phyloP scores from a whole-genome alignment of 23 tunicate species.

The Halocynthia roretzi region DNA sequence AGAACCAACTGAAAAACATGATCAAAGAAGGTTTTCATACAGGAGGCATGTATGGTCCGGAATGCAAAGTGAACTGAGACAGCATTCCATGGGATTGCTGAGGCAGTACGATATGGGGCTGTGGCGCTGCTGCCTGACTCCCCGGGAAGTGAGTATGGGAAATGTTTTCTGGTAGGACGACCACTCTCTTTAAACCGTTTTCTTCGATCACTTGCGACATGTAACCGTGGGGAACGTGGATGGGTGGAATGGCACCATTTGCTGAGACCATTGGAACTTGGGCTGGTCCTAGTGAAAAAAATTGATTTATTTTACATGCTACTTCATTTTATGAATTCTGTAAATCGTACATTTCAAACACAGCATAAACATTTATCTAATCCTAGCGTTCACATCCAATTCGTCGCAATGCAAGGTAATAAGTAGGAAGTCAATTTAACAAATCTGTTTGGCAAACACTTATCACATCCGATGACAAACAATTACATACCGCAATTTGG shows the following conservation, averaged over 20 bases:
- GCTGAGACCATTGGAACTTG: constrained; percentile 73
- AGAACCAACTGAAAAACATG: constrained; percentile 6
- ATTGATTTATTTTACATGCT: neutral
- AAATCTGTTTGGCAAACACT: too few species aligned
- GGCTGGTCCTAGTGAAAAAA: constrained; percentile 52
- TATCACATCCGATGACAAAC: too few species aligned
- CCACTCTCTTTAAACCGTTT: constrained; percentile 38
- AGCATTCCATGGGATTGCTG: constrained; percentile 5
- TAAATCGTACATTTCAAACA: too few species aligned
- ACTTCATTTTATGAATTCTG: too few species aligned
- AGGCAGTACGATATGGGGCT: neutral
- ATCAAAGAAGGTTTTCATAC: too few species aligned
- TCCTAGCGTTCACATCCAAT: too few species aligned
- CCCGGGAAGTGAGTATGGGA: neutral
- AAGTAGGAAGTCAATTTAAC: too few species aligned
- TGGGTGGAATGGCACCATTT: constrained; percentile 66
- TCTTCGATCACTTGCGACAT: constrained; percentile 70
- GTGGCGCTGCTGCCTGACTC: constrained; percentile 2
- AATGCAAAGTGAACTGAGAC: constrained; percentile 1
- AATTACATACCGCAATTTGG: too few species aligned
- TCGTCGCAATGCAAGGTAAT: too few species aligned
- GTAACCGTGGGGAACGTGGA: constrained; percentile 69
- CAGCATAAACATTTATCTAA: too few species aligned
- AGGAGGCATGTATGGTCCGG: neutral
- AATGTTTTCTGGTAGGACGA: constrained; percentile 30